Percentiles rank a stretch among this genome's conserved stretches.
phyloP scores from a whole-genome alignment of 2,888 invertebrate species.

The Coronaproctus castanopsis region DNA sequence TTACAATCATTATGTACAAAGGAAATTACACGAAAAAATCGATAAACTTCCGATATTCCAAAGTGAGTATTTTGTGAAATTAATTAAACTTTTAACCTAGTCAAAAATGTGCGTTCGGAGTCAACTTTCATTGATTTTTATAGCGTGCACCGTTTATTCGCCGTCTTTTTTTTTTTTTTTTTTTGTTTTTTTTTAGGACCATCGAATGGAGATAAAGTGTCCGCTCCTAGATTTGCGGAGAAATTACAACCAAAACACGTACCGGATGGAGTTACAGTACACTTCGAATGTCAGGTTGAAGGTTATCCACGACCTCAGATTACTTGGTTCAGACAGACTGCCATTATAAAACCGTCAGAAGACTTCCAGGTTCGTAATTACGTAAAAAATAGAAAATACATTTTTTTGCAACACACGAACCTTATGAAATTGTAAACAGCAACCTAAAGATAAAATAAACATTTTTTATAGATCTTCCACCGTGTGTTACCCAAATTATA shows the following conservation, averaged over 20 bases:
- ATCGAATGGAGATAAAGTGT: conserved; percentile 49
- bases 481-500: too few species aligned
- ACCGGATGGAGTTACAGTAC: conserved; percentile 80
- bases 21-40: conserved; percentile 74
- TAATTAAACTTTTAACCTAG: neutral
- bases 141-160: too few species aligned
- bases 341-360: conserved; percentile 70
- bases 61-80: conserved; percentile 39
- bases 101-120: neutral
- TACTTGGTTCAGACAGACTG: conserved; percentile 90
- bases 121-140: too few species aligned
- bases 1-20: conserved; percentile 64
- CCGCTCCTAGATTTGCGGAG: conserved; percentile 66
- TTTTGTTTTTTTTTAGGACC: conserved; percentile 48
- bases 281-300: conserved; percentile 91
- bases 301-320: conserved; percentile 87
- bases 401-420: too few species aligned
- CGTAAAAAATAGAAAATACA: neutral
- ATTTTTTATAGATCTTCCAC: too few species aligned
- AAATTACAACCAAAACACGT: conserved; percentile 67
- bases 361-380: conserved; percentile 46
- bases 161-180: too few species aligned
- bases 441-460: too few species aligned
- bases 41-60: conserved; percentile 79
- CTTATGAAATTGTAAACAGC: too few species aligned